These are phyloP conservation scores for Graptemys geographica DNA, from an alignment of 2,797 vertebrate species.

Conservation along the genomic window DNA sequence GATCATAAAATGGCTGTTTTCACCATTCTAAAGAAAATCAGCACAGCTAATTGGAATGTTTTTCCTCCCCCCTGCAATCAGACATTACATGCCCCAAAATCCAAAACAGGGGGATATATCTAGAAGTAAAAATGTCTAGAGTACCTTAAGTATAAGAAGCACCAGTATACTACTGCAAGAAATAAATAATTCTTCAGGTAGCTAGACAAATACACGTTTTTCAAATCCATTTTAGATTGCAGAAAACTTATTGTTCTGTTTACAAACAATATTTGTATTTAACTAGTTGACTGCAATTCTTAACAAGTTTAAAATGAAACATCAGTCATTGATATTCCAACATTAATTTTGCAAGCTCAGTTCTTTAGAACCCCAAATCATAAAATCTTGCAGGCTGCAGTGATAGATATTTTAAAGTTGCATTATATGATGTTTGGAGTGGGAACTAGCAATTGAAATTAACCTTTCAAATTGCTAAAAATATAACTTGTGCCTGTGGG, in stretches of 20 bases:
- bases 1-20: rapidly evolving
- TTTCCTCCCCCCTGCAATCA: neutral
- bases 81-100: too few relatives aligned
- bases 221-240: rapidly evolving
- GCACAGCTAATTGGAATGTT: neutral
- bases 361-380: rapidly evolving
- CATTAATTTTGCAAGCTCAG: neutral
- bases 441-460: rapidly evolving
- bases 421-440: neutral
- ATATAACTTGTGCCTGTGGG: neutral
- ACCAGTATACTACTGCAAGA: neutral
- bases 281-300: neutral
- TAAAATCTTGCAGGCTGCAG: neutral
- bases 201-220: rapidly evolving
- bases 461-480: rapidly evolving
- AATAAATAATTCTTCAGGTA: neutral
- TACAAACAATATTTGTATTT: rapidly evolving
- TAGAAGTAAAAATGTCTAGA: neutral
- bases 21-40: neutral
- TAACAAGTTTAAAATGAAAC: rapidly evolving
- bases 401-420: neutral
- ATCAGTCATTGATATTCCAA: neutral
- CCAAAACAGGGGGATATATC: neutral
- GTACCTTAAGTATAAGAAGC: neutral
- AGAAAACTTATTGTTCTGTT: neutral